Percentiles rank a stretch among this genome's conserved stretches.
phyloP scores from a whole-genome alignment of 2,797 vertebrate genomes.

The Heterohyrax brucei region DNA sequence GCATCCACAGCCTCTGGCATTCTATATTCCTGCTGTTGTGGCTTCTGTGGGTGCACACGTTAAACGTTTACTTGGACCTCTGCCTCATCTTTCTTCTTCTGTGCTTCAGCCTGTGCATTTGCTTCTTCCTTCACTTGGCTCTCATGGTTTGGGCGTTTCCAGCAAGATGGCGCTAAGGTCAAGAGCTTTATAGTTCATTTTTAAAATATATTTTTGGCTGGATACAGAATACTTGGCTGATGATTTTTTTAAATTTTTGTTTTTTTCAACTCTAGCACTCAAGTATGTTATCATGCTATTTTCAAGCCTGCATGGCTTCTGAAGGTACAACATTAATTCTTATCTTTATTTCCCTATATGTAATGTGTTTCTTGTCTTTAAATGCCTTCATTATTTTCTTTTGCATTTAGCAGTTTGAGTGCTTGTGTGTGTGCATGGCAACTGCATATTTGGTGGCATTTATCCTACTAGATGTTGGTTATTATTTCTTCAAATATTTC shows the following conservation, averaged over 20 bases:
- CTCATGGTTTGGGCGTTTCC: too few relatives aligned
- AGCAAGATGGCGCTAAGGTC: too few relatives aligned
- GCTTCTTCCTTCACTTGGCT: too few relatives aligned
- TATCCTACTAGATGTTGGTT: background rate
- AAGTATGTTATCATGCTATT: background rate
- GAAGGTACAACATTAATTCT: background rate
- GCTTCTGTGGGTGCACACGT: too few relatives aligned
- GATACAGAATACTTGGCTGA: background rate
- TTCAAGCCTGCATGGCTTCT: background rate
- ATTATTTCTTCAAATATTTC: background rate
- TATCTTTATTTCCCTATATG: background rate
- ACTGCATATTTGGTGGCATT: background rate
- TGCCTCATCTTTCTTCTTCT: too few relatives aligned
- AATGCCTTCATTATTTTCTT: background rate
- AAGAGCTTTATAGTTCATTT: background rate
- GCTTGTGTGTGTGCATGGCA: background rate
- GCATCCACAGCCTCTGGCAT: too few relatives aligned
- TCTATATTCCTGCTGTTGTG: too few relatives aligned
- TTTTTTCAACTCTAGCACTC: background rate
- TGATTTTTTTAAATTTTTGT: background rate
- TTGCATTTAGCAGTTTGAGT: slow-evolving; percentile 11
- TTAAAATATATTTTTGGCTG: slow-evolving; percentile 38
- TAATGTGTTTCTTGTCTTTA: background rate
- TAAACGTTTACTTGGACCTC: too few relatives aligned
- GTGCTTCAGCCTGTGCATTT: too few relatives aligned